Percentiles rank a stretch among this genome's conserved stretches.
phyloP scores from a whole-genome alignment of 2,888 invertebrate species.

The Phymatocera aterrima region DNA sequence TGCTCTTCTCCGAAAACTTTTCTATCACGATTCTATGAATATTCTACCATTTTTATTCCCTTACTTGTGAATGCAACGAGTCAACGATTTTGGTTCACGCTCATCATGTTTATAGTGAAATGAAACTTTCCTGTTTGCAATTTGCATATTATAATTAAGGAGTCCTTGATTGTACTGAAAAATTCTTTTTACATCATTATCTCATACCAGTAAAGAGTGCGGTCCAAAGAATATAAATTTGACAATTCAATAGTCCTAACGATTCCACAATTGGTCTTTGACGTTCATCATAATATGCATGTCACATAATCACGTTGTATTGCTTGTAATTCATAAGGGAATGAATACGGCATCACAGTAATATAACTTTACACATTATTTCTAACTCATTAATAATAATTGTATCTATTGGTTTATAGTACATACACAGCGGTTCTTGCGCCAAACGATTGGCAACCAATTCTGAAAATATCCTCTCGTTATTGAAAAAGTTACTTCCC shows the following conservation, averaged over 20 bases:
- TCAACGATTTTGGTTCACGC: neutral
- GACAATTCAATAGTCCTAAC: neutral
- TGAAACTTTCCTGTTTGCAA: neutral
- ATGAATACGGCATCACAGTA: conserved; percentile 44
- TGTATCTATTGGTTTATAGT: conserved; percentile 35
- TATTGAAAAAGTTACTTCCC: conserved; percentile 27
- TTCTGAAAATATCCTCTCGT: conserved; percentile 11
- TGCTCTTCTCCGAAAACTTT: conserved; percentile 3
- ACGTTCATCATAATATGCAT: conserved; percentile 13
- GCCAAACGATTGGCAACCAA: conserved; percentile 12
- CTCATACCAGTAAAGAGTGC: neutral
- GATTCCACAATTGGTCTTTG: conserved; percentile 3
- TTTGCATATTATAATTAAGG: neutral
- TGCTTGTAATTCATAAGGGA: conserved; percentile 40
- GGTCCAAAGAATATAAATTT: neutral
- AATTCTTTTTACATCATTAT: neutral
- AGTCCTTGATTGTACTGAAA: neutral
- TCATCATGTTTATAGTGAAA: neutral
- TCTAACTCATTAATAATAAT: conserved; percentile 7
- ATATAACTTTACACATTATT: conserved; percentile 35
- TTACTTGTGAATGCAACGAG: conserved; percentile 9
- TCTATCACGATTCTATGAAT: conserved; percentile 4
- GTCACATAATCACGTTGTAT: conserved; percentile 32
- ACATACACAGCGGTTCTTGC: conserved; percentile 39
- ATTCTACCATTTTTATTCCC: conserved; percentile 42